These are phyloP conservation scores for Tethya wilhelma DNA, from an alignment of 37 sponge, comb jelly and placozoan genomes.

Conservation along the genomic window DNA sequence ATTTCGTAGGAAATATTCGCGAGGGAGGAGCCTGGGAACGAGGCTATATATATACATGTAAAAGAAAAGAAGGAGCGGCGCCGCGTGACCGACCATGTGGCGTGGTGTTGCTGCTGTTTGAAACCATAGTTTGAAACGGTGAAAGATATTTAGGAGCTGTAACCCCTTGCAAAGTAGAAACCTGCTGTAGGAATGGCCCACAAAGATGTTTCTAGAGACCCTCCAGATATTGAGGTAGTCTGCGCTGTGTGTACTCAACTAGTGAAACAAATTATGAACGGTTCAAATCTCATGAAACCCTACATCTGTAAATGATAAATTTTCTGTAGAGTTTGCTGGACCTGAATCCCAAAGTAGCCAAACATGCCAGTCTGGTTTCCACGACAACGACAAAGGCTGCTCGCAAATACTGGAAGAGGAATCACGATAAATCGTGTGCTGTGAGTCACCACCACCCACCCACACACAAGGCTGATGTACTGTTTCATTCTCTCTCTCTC, in stretches of 20 bases:
- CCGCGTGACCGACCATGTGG: not conserved
- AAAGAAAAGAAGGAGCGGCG: too few relatives aligned
- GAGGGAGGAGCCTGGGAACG: too few relatives aligned
- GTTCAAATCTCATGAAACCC: not conserved
- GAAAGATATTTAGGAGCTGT: too few relatives aligned
- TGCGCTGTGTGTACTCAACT: not conserved
- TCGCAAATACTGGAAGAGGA: conserved; percentile 93
- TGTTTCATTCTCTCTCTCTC: conserved; percentile 6
- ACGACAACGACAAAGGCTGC: conserved; percentile 77
- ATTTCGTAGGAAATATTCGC: too few relatives aligned
- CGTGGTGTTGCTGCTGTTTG: not conserved
- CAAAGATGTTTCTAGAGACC: conserved; percentile 49
- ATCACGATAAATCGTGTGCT: conserved; percentile 82
- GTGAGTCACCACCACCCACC: conserved; percentile 43
- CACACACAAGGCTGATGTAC: not conserved
- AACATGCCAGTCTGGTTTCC: conserved; percentile 78
- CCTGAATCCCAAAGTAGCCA: conserved; percentile 78
- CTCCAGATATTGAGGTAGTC: conserved; percentile 80
- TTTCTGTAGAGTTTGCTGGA: conserved; percentile 72
- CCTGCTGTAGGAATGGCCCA: conserved; percentile 7
- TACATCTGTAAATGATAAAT: not conserved
- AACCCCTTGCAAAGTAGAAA: not conserved
- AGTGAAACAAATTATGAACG: not conserved
- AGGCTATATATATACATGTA: too few relatives aligned
- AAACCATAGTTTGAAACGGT: too few relatives aligned